These are phyloP conservation scores for Embidobia sp. DNA, from an alignment of 2,888 invertebrate genomes.

Conservation along the genomic window DNA sequence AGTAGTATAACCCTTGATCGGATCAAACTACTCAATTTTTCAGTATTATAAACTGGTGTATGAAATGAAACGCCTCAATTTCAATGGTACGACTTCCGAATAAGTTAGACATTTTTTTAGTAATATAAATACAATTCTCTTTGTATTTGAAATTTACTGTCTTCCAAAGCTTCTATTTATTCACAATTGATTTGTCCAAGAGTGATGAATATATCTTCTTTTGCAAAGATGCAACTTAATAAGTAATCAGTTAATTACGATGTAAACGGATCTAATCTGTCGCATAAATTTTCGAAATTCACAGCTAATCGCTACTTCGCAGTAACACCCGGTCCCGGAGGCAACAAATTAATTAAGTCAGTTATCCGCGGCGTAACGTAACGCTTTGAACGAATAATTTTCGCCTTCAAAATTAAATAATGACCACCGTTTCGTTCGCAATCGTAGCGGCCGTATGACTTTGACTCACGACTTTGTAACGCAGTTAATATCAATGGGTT, in stretches of 20 bases:
- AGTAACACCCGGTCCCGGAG: constrained; percentile 66
- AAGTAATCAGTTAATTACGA: constrained; percentile 54
- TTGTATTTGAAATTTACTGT: no score
- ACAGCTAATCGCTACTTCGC: constrained; percentile 67
- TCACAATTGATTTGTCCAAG: background rate
- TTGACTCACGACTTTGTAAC: constrained; percentile 23
- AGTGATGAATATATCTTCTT: constrained; percentile 7
- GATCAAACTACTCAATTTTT: no score
- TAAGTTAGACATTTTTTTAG: background rate
- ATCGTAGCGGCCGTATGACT: constrained; percentile 39
- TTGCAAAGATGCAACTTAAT: constrained; percentile 19
- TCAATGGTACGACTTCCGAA: no score
- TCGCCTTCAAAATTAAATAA: constrained; percentile 62
- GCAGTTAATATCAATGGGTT: constrained; percentile 18
- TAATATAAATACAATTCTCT: background rate
- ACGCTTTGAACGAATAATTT: constrained; percentile 70
- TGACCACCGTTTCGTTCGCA: constrained; percentile 39
- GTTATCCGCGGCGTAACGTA: constrained; percentile 70
- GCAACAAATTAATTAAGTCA: constrained; percentile 71
- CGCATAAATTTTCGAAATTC: constrained; percentile 54
- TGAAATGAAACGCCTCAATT: no score
- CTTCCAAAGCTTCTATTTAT: no score
- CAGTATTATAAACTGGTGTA: no score
- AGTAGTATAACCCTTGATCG: no score
- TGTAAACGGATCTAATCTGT: constrained; percentile 60